Evolutionary conservation across 2,888 invertebrate genomes (phyloP).

Genomic region (Pelosia muscerda): DNA sequence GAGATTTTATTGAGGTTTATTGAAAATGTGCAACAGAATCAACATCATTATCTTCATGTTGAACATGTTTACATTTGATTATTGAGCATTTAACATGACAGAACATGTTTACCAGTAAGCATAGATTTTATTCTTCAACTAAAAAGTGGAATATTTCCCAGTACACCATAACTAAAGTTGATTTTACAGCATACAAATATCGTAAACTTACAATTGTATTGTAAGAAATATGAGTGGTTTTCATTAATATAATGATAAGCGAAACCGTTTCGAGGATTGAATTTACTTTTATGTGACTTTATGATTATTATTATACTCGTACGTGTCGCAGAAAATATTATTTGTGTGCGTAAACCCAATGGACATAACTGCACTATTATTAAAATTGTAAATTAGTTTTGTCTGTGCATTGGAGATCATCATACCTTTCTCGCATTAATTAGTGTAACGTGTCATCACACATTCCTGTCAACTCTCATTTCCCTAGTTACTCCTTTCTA

Average conservation of each 20-base stretch:
- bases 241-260: slow-evolving; percentile 30
- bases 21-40: not conserved
- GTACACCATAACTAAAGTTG: slow-evolving; percentile 11
- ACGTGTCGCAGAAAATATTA: not conserved
- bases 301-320: slow-evolving; percentile 8
- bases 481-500: too few relatives aligned
- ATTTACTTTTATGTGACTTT: slow-evolving; percentile 24
- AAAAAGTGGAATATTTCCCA: slow-evolving; percentile 7
- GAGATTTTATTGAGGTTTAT: not conserved
- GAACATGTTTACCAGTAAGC: not conserved
- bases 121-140: slow-evolving; percentile 9
- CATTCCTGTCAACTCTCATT: too few relatives aligned
- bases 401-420: too few relatives aligned
- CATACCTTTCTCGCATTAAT: too few relatives aligned
- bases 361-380: not conserved
- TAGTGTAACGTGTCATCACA: too few relatives aligned
- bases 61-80: not conserved
- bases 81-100: not conserved
- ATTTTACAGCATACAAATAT: slow-evolving; percentile 33
- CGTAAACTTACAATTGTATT: slow-evolving; percentile 34
- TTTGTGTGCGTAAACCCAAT: not conserved
- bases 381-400: not conserved
- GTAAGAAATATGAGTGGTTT: slow-evolving; percentile 38
- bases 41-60: not conserved
- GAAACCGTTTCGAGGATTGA: slow-evolving; percentile 24